phyloP scores from a whole-genome alignment of 1,140 invertebrate genomes.

The Temnothorax curvispinosus region DNA sequence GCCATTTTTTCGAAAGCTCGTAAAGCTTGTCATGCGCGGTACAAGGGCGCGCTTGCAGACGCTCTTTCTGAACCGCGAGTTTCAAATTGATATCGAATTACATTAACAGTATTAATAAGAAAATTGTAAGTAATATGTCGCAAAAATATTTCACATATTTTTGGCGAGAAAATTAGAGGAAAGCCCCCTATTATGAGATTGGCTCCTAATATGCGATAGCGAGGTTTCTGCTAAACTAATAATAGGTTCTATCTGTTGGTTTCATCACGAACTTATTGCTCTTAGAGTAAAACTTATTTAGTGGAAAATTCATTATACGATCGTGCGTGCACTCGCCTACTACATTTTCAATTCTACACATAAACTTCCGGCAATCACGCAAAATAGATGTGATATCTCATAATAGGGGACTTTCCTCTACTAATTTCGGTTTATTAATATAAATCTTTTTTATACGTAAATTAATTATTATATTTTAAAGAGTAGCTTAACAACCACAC shows the following conservation, averaged over 20 bases:
- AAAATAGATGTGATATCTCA: too few relatives aligned
- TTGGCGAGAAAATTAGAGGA: not conserved
- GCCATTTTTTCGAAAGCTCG: not conserved
- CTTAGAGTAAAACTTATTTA: too few relatives aligned
- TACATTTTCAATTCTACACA: too few relatives aligned
- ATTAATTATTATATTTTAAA: constrained; percentile 36
- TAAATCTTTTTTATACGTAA: constrained; percentile 3
- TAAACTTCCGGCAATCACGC: too few relatives aligned
- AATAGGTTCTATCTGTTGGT: too few relatives aligned
- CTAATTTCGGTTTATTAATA: not conserved
- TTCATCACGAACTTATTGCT: too few relatives aligned
- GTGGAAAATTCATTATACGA: too few relatives aligned
- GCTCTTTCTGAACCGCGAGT: not conserved
- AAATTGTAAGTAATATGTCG: constrained; percentile 1
- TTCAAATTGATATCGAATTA: constrained; percentile 28
- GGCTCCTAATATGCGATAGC: too few relatives aligned
- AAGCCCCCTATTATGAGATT: too few relatives aligned
- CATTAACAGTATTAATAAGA: not conserved
- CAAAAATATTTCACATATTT: constrained; percentile 38
- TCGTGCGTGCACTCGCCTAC: too few relatives aligned
- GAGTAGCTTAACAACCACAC: not conserved
- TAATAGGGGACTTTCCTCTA: not conserved
- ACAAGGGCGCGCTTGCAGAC: too few relatives aligned
- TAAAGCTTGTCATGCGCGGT: constrained; percentile 3
- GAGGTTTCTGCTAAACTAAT: too few relatives aligned